Evolutionary conservation across 2,888 invertebrate genomes (phyloP).

Genomic region (Lepetodrilus schrolli): DNA sequence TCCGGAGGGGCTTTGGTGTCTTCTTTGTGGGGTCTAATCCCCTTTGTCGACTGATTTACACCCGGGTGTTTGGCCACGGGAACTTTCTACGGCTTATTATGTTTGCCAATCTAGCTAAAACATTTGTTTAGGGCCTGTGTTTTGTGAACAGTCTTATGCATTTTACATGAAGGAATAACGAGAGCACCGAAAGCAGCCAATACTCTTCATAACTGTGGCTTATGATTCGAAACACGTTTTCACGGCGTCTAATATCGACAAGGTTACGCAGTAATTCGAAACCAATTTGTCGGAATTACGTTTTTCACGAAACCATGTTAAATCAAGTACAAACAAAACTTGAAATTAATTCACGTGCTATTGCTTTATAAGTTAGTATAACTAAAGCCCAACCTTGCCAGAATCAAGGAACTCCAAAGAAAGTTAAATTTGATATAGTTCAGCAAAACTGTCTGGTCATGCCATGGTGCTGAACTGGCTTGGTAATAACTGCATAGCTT

Average conservation of each 20-base stretch:
- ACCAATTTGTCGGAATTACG: conserved; percentile 19
- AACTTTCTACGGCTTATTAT: conserved; percentile 7
- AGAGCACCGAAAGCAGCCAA: neutral
- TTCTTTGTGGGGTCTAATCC: neutral
- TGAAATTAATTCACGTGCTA: neutral
- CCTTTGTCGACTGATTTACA: conserved; percentile 9
- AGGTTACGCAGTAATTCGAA: neutral
- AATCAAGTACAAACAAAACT: conserved; percentile 24
- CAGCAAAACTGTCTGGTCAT: too few species aligned
- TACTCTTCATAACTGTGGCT: neutral
- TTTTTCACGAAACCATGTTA: neutral
- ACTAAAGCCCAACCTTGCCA: too few species aligned
- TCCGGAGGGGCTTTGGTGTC: conserved; percentile 14
- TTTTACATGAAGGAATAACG: conserved; percentile 14
- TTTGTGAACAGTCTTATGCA: conserved; percentile 6
- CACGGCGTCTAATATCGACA: neutral
- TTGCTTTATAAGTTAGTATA: too few species aligned
- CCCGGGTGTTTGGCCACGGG: conserved; percentile 5
- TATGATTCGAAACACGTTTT: conserved; percentile 12
- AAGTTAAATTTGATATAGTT: too few species aligned
- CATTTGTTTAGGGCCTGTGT: conserved; percentile 15
- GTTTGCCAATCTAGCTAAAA: conserved; percentile 26
- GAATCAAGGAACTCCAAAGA: too few species aligned
- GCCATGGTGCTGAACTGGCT: too few species aligned
- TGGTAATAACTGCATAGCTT: too few species aligned